phyloP scores from a whole-genome alignment of 2,113 vertebrate genomes.

The Nestor notabilis region DNA sequence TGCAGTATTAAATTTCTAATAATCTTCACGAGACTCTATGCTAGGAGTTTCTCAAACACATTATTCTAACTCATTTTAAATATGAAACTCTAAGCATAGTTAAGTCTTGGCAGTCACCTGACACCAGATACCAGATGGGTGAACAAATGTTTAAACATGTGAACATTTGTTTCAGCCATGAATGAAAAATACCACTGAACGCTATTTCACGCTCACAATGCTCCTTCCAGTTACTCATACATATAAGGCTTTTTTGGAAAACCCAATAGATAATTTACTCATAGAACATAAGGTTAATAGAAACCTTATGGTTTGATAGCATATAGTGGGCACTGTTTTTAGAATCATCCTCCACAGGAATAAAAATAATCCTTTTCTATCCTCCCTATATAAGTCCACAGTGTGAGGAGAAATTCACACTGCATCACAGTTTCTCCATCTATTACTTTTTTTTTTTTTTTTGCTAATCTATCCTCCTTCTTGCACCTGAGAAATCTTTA shows the following conservation, averaged over 20 bases:
- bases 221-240: slow-evolving; percentile 12
- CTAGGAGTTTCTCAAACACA: neutral
- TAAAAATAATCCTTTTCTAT: slow-evolving; percentile 2
- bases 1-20: neutral
- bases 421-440: neutral
- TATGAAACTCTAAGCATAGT: neutral
- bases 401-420: neutral
- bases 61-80: neutral
- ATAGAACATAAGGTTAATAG: neutral
- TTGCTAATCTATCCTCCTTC: neutral
- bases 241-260: neutral
- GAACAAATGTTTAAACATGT: slow-evolving; percentile 45
- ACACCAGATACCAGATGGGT: slow-evolving; percentile 44
- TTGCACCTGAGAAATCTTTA: neutral
- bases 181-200: slow-evolving; percentile 34
- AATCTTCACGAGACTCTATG: neutral
- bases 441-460: neutral
- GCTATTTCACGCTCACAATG: slow-evolving; percentile 38
- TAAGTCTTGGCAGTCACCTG: neutral
- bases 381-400: neutral
- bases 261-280: slow-evolving; percentile 10
- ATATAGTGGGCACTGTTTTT: neutral
- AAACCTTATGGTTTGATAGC: slow-evolving; percentile 18
- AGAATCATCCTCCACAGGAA: neutral
- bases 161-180: slow-evolving; percentile 31